Base-by-base conservation (phyloP, 2,888 invertebrate genomes). In the Volucella zonaria region DNA sequence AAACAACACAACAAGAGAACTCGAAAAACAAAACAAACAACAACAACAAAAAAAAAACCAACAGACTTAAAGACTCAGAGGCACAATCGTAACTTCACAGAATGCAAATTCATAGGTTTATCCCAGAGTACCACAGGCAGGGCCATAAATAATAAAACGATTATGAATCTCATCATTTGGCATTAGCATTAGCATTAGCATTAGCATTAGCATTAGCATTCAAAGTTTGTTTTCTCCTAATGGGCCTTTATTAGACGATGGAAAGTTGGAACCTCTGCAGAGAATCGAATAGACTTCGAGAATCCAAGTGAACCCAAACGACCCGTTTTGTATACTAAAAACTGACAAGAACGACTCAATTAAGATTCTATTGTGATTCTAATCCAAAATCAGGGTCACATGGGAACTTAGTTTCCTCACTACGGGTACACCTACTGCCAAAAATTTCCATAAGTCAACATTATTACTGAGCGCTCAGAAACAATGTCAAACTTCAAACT, bases 321-420 rank as follows among this genome's bases (percentile, higher is more conserved):
- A 31, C 31, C 31, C 31, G 2, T 31, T 6, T 31, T 31, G 6
- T 31, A 31, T 31, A 31, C 31, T 6, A 31, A 31, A 23, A 31
- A 31, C 31, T 6, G 31, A 31, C 31, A 6, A 31, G 6, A 31
- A 31, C 31, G 47, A n/a, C 79, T 85, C 76, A 80, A 85, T 85
- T 85, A 80, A 85, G 51, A 71, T 85, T 85, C 83, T 76, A 71
- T 85, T 85, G 75, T 85, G 45, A 79, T 73, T 85, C 56, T 71
- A 80, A 85, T 78, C 61, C 38, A 18, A 10, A 15, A 42, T 18
- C 43, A 15, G 52, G 38, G 15, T 43, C 15, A n/a, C 40, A 12
- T 52, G 51, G 43, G 52, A 73, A 43, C 15, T 42, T 58, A 18
- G 6, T 31, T 31, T 31, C 31, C 6, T 31, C 2, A 31, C 31